Conservation (phyloP, 2,797 vertebrate genomes). For the Sebastes nivosus region DNA sequence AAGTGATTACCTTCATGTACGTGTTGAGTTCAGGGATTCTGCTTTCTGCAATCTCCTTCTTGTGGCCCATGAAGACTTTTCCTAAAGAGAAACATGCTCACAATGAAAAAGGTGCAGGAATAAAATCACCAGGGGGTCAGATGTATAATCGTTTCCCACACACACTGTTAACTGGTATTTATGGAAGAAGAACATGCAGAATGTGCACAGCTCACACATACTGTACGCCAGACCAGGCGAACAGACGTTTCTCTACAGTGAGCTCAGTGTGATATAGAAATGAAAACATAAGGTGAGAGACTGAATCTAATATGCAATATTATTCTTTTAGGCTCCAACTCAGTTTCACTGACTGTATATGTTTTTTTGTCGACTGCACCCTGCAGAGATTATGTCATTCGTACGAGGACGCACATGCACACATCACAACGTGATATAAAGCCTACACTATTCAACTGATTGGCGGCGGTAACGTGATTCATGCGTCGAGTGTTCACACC, state of each 20-base stretch:
- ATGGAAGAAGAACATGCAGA: neutral
- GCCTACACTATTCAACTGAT: no score
- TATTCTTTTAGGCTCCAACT: neutral
- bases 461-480: no score
- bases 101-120: neutral
- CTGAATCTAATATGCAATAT: neutral
- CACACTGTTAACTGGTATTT: neutral
- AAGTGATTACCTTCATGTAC: slow-evolving; percentile 91
- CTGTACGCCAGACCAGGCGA: neutral
- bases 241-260: neutral
- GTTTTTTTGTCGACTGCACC: neutral
- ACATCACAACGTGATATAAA: neutral
- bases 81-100: slow-evolving; percentile 74
- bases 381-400: neutral
- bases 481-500: no score
- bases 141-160: neutral
- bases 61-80: slow-evolving; percentile 92
- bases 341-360: neutral
- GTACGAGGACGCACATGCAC: neutral
- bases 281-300: neutral
- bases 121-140: neutral
- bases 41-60: slow-evolving; percentile 92
- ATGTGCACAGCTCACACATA: neutral
- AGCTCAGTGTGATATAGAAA: neutral
- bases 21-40: slow-evolving; percentile 90